A percentile compares a stretch with the other conserved stretches of the same genome.
phyloP scores from a whole-genome alignment of 2,113 vertebrate species.

The Barnardius zonarius region DNA sequence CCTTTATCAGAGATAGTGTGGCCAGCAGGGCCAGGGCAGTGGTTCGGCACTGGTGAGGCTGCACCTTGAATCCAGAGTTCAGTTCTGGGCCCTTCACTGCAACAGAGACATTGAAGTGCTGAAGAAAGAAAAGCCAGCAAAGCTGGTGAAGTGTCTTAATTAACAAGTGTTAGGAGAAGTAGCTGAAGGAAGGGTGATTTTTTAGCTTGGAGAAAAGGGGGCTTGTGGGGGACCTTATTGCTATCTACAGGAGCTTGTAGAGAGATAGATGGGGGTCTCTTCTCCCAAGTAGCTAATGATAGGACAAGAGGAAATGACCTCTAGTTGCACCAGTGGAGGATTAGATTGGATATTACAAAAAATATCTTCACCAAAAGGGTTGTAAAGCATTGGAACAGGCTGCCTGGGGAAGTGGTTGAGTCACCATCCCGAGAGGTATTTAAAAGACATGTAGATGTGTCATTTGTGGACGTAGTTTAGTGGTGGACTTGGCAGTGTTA shows the following conservation, averaged over 20 bases:
- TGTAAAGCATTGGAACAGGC: no score
- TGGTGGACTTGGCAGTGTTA: no score
- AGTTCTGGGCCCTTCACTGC: rapidly evolving
- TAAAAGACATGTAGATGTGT: no score
- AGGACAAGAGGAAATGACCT: not conserved
- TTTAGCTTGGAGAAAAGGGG: not conserved
- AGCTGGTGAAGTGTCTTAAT: not conserved
- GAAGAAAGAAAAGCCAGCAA: rapidly evolving
- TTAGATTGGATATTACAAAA: no score
- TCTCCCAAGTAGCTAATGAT: not conserved
- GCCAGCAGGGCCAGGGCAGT: not conserved
- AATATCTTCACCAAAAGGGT: no score
- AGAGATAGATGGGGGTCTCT: not conserved
- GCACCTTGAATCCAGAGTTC: rapidly evolving
- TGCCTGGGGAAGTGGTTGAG: no score
- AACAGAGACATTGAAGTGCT: not conserved
- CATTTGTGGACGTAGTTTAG: no score
- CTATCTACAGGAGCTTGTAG: not conserved
- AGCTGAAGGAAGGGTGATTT: not conserved
- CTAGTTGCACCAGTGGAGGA: no score
- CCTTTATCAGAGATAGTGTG: not conserved
- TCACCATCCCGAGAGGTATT: no score
- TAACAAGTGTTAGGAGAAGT: not conserved
- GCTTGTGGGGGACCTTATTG: no score
- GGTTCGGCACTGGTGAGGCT: not conserved